Evolutionary conservation across 2,797 vertebrate species (phyloP).

Genomic region (Melanogrammus aeglefinus): DNA sequence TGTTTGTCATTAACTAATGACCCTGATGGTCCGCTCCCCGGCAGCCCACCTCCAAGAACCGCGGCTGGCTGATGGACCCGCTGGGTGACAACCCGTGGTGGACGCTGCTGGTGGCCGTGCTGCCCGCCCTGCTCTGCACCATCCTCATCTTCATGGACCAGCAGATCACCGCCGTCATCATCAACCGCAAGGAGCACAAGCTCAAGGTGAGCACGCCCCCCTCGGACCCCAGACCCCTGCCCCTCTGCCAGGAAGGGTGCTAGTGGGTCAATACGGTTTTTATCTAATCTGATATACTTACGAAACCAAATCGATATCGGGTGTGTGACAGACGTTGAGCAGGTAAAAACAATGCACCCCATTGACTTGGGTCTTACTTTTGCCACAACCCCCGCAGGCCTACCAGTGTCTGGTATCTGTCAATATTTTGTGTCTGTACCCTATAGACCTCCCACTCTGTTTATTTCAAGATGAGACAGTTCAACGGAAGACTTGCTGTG

Average conservation of each 20-base stretch:
- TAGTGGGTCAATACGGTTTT: neutral
- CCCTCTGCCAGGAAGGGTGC: neutral
- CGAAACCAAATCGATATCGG: no score
- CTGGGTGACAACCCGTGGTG: slow-evolving; percentile 91
- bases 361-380: no score
- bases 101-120: slow-evolving; percentile 85
- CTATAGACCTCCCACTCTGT: neutral
- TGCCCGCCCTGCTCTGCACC: slow-evolving; percentile 92
- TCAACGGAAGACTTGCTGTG: neutral
- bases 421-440: neutral
- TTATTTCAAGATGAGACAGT: neutral
- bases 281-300: neutral
- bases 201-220: slow-evolving; percentile 78
- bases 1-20: neutral
- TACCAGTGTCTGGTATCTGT: neutral
- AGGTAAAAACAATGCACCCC: no score
- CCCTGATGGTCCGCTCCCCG: neutral
- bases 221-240: neutral
- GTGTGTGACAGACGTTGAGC: no score
- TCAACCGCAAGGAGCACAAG: slow-evolving; percentile 96
- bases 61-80: slow-evolving; percentile 93
- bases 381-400: no score
- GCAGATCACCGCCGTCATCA: slow-evolving; percentile 95
- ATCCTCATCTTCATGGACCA: slow-evolving; percentile 99
- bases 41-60: slow-evolving; percentile 86